phyloP scores from a whole-genome alignment of 2,888 invertebrate genomes.

The Drosophila longiperda region DNA sequence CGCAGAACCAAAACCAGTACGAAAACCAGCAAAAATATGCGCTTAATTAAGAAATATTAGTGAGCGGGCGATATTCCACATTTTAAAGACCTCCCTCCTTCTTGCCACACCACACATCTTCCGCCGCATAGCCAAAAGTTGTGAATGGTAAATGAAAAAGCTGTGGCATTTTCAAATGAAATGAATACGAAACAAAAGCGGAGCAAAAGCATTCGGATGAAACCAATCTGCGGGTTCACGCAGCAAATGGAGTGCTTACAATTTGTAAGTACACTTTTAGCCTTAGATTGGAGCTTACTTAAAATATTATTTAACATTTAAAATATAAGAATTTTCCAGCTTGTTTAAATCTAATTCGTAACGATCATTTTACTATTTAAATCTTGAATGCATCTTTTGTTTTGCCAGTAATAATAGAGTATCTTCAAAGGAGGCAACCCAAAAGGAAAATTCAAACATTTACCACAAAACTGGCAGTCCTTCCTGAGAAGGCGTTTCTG shows the following conservation, averaged over 20 bases:
- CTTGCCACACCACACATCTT: background rate
- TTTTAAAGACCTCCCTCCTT: constrained; percentile 44
- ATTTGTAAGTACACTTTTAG: constrained; percentile 19
- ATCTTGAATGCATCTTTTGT: background rate
- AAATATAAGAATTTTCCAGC: background rate
- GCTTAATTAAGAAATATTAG: constrained; percentile 82
- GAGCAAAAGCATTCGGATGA: constrained; percentile 26
- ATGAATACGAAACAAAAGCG: constrained; percentile 35
- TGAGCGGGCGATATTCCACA: constrained; percentile 64
- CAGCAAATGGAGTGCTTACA: constrained; percentile 20
- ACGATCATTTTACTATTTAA: no score
- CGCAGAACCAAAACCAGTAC: constrained; percentile 44
- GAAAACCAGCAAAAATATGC: constrained; percentile 55
- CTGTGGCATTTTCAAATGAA: constrained; percentile 63
- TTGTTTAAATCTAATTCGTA: background rate
- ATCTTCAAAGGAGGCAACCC: constrained; percentile 1
- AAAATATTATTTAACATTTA: background rate
- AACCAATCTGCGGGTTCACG: constrained; percentile 23
- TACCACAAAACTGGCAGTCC: constrained; percentile 15
- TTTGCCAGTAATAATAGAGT: background rate
- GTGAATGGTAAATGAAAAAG: constrained; percentile 58
- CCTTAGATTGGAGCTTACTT: background rate
- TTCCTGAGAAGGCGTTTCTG: constrained; percentile 3
- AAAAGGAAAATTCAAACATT: constrained; percentile 26
- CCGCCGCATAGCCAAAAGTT: background rate